phyloP scores from a whole-genome alignment of 2,888 invertebrate genomes.

The Tenthredo mesomela region DNA sequence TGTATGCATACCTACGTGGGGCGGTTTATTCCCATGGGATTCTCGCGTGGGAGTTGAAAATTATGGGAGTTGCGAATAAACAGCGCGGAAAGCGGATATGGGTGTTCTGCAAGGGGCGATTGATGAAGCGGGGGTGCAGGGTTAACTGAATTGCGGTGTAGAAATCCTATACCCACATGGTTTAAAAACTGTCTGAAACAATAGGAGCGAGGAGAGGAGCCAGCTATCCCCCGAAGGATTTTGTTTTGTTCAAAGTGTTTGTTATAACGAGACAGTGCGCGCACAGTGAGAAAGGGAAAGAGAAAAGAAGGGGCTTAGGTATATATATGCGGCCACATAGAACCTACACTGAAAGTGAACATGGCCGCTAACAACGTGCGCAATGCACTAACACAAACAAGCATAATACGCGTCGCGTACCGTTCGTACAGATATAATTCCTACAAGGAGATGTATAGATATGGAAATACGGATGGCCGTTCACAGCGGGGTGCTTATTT shows the following conservation, averaged over 20 bases:
- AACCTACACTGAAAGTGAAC: conserved; percentile 45
- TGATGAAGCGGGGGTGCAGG: conserved; percentile 16
- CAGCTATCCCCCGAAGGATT: background rate
- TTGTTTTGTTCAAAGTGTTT: conserved; percentile 16
- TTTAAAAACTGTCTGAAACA: conserved; percentile 4
- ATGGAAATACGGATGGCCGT: conserved; percentile 54
- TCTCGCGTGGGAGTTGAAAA: conserved; percentile 42
- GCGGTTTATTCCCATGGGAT: conserved; percentile 35
- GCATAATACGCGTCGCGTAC: conserved; percentile 28
- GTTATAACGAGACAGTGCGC: conserved; percentile 33
- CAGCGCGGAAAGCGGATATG: conserved; percentile 47
- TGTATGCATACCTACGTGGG: background rate
- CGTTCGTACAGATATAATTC: conserved; percentile 54
- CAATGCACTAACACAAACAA: conserved; percentile 37
- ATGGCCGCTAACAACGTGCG: conserved; percentile 53
- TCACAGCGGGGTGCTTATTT: conserved; percentile 55
- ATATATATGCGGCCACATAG: background rate
- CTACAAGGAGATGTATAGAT: conserved; percentile 55
- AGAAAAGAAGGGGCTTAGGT: background rate
- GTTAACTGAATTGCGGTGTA: background rate
- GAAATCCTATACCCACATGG: conserved; percentile 24
- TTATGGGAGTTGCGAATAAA: conserved; percentile 39
- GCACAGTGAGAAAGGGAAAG: background rate
- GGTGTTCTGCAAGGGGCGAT: conserved; percentile 22
- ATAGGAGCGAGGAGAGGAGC: conserved; percentile 10